Conservation (phyloP, 2,888 invertebrate species). For the Acanthosepion pharaonis region DNA sequence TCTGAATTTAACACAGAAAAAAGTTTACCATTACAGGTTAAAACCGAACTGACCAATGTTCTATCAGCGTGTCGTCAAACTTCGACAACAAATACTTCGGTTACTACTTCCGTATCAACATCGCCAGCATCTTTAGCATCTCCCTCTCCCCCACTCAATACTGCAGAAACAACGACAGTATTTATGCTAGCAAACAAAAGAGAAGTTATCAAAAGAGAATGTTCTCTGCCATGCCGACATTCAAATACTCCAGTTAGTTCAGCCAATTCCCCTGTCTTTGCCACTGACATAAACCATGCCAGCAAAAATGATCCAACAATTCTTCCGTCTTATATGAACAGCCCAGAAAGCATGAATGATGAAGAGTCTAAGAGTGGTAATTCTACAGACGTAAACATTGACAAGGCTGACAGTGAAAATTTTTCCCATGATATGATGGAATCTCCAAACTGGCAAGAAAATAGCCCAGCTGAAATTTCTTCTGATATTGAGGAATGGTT, state of each 20-base stretch:
- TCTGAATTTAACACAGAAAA: background rate
- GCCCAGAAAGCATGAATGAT: slow-evolving; percentile 41
- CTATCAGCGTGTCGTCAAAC: background rate
- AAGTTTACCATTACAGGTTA: background rate
- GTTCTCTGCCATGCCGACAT: background rate
- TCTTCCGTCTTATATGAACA: slow-evolving; percentile 46
- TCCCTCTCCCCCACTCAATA: background rate
- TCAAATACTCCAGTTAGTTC: background rate
- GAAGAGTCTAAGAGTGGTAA: slow-evolving; percentile 39
- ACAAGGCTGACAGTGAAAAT: slow-evolving; percentile 36
- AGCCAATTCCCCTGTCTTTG: background rate
- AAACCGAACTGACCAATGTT: background rate
- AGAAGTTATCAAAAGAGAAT: background rate
- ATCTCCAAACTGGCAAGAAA: slow-evolving; percentile 41
- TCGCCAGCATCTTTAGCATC: background rate
- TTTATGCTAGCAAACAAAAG: background rate
- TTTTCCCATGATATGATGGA: slow-evolving; percentile 22
- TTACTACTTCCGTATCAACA: background rate
- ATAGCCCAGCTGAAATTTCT: background rate
- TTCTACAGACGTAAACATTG: background rate
- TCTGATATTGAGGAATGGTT: slow-evolving; percentile 43
- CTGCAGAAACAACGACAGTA: background rate
- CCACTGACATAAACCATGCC: background rate
- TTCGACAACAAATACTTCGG: background rate
- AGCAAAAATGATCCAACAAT: background rate